These are phyloP conservation scores for Onychorhynchus coronatus DNA, from an alignment of 2,113 vertebrate species.

Conservation along the genomic window DNA sequence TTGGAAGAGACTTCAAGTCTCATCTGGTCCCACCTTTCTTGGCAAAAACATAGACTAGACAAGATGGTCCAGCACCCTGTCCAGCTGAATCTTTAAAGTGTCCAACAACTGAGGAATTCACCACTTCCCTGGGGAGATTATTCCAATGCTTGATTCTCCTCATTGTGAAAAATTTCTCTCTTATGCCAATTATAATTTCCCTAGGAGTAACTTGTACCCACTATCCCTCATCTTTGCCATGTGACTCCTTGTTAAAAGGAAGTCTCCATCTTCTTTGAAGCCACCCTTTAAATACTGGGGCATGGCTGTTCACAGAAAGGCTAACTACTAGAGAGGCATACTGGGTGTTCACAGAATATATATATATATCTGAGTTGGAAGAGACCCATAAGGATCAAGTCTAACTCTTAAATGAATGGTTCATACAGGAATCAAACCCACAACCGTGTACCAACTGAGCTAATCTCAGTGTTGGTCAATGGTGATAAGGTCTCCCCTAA, in stretches of 20 bases:
- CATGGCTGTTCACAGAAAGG: too few species aligned
- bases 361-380: too few species aligned
- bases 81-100: not conserved
- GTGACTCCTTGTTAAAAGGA: not conserved
- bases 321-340: too few species aligned
- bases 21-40: not conserved
- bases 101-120: fast-evolving
- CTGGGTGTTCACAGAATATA: too few species aligned
- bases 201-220: not conserved
- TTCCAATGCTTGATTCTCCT: not conserved
- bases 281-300: not conserved
- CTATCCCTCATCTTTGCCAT: not conserved
- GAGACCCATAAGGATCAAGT: too few species aligned
- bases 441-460: too few species aligned
- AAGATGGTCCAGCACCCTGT: not conserved
- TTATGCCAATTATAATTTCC: not conserved
- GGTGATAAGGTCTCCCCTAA: not conserved
- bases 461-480: too few species aligned
- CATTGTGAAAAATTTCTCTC: not conserved
- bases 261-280: not conserved
- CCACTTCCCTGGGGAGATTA: not conserved
- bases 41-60: not conserved
- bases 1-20: not conserved
- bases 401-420: too few species aligned
- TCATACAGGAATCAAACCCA: too few species aligned